Evolutionary conservation across 2,888 invertebrate species (phyloP), one percentile per base, ranked within the genome.

Genomic region (Clepsis dumicolana): DNA sequence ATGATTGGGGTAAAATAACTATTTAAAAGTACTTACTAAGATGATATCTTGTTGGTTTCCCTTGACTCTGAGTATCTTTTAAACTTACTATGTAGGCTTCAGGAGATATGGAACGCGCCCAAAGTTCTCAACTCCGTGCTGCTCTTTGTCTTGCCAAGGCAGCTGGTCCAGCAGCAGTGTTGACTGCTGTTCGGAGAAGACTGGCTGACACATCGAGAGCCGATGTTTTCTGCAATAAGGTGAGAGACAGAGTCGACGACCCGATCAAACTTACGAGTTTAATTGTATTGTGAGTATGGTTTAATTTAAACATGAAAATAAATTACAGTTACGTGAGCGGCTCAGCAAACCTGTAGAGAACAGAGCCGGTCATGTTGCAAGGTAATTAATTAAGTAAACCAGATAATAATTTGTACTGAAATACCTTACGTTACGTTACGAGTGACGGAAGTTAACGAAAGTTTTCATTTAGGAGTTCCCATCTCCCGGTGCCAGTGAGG

Each of bases 61-160:
- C 21, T 48, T 8, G 21, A 10, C 2, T 2, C 4, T 12, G 48
- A 44, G 16, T 48, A 4, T 48, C 21, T 21, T 48, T 4, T 79
- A 50, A 10, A 8, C 14, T 48, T 29, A n/a, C 2, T 27, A 21
- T 64, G n/a, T 35, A 82, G 94, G 91, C 77, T 76, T 88, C 79
- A 70, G 93, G 74, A 72, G 92, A 81, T 77, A 84, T 78, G 73
- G 94, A 80, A 72, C 83, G 73, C 71, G 83, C 84, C 2, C 86
- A 91, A 66, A 78, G 75, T 24, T 87, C 85, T 0, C 91, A 91
- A 73, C 80, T 93, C 0, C 85, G 94, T 73, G 82, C 92, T 79
- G 75, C 96, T 86, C 83, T 95, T 94, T 74, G 97, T 96, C 77
- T 95, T 96, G 83, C 95, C 95, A 77, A 98, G 96, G 72, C 95